Base-by-base conservation (phyloP, 2,888 invertebrate species). In the Eulithis testata region DNA sequence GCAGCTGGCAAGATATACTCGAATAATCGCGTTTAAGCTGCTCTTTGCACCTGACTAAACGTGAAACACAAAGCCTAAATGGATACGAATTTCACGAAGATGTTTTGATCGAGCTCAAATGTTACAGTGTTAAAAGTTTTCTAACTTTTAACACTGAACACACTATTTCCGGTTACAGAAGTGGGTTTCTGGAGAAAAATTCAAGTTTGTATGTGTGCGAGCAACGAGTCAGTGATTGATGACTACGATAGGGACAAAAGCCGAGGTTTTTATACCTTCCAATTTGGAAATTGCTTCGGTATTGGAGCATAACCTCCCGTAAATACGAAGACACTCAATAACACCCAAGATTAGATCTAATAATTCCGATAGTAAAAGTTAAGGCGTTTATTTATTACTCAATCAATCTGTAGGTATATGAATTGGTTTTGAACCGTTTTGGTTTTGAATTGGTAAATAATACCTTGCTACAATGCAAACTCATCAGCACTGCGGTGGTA, bases 261-360 rank as follows among this genome's bases (percentile, higher is more conserved):
- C 63, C 62, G 71, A 66, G 59, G 70, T 72, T 77, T 75, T 73
- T 75, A 79, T 76, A 73, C 74, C 73, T 73, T 80, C 75, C 76
- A 76, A 80, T 83, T 82, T 80, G 69, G 77, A 76, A 78, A 81
- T 79, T 72, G 80, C 71, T 75, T 77, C 69, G 63, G 70, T 58
- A 74, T 66, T 67, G 65, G 70, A 73, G 73, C 69, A 71, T 73
- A 70, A 66, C 63, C n/a, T 54, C 53, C 27, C 12, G 21, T 53
- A 60, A 53, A 14, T 52, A 12, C 7, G 36, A 21, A 21, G 11
- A 21, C 21, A 14, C 47, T 44, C 44, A 44, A 44, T 44, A 44
- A 44, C 44, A n/a, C 11, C 7, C 8, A 47, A 14, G 49, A 49
- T 49, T 49, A 21, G 6, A 49, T 21, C 21, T 49, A 21, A 7